Conservation (phyloP, 2,113 vertebrate genomes). For the Pardalotus punctatus region DNA sequence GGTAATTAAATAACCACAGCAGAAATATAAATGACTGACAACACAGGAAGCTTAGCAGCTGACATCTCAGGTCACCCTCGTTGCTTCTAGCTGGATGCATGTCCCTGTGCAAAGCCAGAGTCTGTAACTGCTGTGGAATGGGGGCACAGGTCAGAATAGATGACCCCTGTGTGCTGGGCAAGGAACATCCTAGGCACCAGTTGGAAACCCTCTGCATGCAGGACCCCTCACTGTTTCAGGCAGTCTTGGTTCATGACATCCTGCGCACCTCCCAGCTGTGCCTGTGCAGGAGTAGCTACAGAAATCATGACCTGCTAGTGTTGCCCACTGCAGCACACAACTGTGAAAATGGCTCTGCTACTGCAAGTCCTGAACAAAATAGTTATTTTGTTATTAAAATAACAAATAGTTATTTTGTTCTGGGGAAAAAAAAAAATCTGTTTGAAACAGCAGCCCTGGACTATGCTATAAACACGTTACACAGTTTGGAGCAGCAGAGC, state of each 20-base stretch:
- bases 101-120: not conserved
- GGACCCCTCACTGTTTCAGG: not conserved
- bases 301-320: rapidly evolving
- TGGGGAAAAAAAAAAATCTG: not conserved
- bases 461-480: not conserved
- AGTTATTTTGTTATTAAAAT: not conserved
- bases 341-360: not conserved
- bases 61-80: not conserved
- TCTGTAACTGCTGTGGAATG: not conserved
- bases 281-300: not conserved
- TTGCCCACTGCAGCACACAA: not conserved
- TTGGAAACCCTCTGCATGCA: not conserved
- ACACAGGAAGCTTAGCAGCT: not conserved
- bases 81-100: not conserved
- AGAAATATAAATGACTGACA: not conserved
- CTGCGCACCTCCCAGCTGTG: not conserved
- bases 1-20: conserved; percentile 1
- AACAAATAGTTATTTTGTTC: not conserved
- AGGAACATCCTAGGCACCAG: rapidly evolving
- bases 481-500: not conserved
- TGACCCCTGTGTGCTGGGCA: not conserved
- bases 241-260: rapidly evolving
- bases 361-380: not conserved
- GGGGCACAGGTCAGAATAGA: not conserved
- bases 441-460: not conserved